Base-by-base conservation (phyloP, 2,888 invertebrate species). In the Chirona hameri region DNA sequence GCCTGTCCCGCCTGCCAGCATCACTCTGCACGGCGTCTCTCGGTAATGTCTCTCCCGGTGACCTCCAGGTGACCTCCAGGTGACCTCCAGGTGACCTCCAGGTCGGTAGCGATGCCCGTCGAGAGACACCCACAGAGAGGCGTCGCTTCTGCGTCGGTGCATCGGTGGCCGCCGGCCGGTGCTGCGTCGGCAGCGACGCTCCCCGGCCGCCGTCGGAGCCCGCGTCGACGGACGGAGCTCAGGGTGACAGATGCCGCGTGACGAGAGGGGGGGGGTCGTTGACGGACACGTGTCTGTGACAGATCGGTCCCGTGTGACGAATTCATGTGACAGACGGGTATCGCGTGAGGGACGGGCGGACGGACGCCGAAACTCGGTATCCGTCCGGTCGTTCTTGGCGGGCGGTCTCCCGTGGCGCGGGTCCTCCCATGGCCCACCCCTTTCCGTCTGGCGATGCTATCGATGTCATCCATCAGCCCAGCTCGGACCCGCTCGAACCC, bases 231-330 rank as follows among this genome's bases (percentile, higher is more conserved):
- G 52, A 52, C 52, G 52, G 52, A 12, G 12, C 52, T 12, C 12
- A 15, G 15, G 52, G 15, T 52, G 52, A 18, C 52, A 52, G 52
- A 52, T 52, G 3, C 52, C 18, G 52, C 52, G 52, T 4, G 52
- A 9, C 52, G 52, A 52, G 18, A 15, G 12, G 12, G 52, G 52
- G 12, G 52, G 12, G 52, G 27, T n/a, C 65, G n/a, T 2, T n/a
- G 65, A 65, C 65, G n/a, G n/a, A 27, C 65, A n/a, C 65, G n/a
- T 65, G 65, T 27, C 65, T 12, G n/a, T 65, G 65, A 65, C 65
- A 27, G n/a, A 65, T 65, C 5, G n/a, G 1, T 1, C 3, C 24
- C 60, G 24, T 21, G 24, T 60, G 60, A 60, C 60, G 60, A 24
- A 60, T 52, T 52, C 52, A 52, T 52, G 52, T 52, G 52, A 52